phyloP scores from a whole-genome alignment of 1,140 invertebrate genomes.

The Yoshiicerus persimilis region DNA sequence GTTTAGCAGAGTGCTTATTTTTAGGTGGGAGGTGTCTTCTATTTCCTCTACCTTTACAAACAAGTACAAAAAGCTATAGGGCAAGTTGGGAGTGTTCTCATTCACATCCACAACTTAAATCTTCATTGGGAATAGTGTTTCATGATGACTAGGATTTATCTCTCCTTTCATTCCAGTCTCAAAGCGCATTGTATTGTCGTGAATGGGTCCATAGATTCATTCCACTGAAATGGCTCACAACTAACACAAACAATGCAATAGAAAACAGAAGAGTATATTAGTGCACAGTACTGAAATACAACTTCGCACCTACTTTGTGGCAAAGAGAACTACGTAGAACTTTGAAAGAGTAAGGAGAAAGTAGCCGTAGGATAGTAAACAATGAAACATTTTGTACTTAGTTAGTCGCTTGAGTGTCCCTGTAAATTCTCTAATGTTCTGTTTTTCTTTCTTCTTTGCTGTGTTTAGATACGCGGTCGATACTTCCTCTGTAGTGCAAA shows the following conservation, averaged over 20 bases:
- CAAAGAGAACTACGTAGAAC: neutral
- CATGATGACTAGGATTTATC: constrained; percentile 11
- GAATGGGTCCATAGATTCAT: neutral
- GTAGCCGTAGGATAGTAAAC: neutral
- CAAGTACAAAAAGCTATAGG: neutral
- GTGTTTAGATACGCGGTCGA: neutral
- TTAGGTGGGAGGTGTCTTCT: too few relatives aligned
- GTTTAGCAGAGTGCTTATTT: too few relatives aligned
- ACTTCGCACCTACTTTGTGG: neutral
- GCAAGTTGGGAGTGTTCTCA: neutral
- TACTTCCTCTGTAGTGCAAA: neutral
- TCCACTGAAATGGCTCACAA: neutral
- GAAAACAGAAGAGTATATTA: neutral
- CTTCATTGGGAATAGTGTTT: neutral
- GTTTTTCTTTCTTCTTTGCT: neutral
- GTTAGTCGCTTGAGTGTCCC: neutral
- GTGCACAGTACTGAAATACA: neutral
- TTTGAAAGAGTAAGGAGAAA: neutral
- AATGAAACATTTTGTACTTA: neutral
- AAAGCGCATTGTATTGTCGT: neutral
- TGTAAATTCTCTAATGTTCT: neutral
- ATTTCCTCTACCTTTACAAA: too few relatives aligned
- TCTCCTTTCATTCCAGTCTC: neutral
- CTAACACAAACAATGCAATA: neutral
- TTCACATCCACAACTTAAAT: neutral